Evolutionary conservation across 2,888 invertebrate species (phyloP).

Genomic region (Mythimna ferrago): DNA sequence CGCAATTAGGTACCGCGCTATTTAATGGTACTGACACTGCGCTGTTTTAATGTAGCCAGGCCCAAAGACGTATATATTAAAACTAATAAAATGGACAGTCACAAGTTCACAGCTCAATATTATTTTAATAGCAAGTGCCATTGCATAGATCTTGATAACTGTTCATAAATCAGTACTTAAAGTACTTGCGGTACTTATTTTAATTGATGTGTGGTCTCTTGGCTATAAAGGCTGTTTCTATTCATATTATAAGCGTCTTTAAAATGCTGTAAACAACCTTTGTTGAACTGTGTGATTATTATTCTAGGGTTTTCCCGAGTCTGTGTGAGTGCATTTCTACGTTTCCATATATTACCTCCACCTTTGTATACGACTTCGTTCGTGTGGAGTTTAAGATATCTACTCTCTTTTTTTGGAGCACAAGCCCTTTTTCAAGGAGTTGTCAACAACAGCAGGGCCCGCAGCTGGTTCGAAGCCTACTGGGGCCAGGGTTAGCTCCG

Average conservation of each 20-base stretch:
- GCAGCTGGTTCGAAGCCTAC: too few relatives aligned
- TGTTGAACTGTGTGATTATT: neutral
- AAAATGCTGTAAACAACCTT: neutral
- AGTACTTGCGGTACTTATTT: conserved; percentile 25
- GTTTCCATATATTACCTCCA: neutral
- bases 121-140: conserved; percentile 38
- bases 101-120: conserved; percentile 42
- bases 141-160: conserved; percentile 23
- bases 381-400: too few relatives aligned
- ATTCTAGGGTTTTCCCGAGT: neutral
- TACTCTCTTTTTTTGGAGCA: too few relatives aligned
- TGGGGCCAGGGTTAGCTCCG: too few relatives aligned
- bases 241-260: conserved; percentile 14
- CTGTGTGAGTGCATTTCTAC: too few relatives aligned
- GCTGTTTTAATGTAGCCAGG: too few relatives aligned
- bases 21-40: too few relatives aligned
- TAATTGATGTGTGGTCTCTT: conserved; percentile 43
- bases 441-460: too few relatives aligned
- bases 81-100: conserved; percentile 42
- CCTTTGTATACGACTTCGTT: neutral
- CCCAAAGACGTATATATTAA: conserved; percentile 18
- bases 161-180: conserved; percentile 23
- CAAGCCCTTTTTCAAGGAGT: too few relatives aligned
- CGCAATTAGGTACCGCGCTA: too few relatives aligned
- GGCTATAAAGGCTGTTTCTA: conserved; percentile 8